Evolutionary conservation across 2,113 vertebrate genomes (phyloP).

Genomic region (Andinoacara biseriatus): DNA sequence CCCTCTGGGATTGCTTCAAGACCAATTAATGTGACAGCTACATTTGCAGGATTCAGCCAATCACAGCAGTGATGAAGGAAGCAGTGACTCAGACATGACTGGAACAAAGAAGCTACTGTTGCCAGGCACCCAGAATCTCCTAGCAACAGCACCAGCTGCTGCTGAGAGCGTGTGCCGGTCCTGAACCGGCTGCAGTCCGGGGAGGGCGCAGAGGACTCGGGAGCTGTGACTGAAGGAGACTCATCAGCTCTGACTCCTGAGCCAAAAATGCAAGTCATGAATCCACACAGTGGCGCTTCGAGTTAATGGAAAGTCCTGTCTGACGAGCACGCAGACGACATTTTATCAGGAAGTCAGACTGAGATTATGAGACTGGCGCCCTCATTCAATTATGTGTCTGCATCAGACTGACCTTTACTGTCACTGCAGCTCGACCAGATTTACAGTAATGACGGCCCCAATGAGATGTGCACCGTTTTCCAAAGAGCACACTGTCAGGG

Average conservation of each 20-base stretch:
- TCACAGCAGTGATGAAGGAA: conserved; percentile 47
- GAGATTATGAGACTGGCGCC: conserved; percentile 50
- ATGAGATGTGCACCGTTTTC: conserved; percentile 11
- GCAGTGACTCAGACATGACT: conserved; percentile 71
- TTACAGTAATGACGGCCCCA: background rate
- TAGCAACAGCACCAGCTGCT: conserved; percentile 76
- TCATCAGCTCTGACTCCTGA: background rate
- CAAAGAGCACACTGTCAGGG: conserved; percentile 17
- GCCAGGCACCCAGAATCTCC: conserved; percentile 82
- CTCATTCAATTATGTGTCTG: conserved; percentile 48
- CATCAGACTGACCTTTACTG: conserved; percentile 65
- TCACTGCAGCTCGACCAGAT: conserved; percentile 14
- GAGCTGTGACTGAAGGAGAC: conserved; percentile 43
- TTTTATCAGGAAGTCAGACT: conserved; percentile 57
- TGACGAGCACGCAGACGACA: conserved; percentile 11
- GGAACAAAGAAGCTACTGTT: conserved; percentile 80
- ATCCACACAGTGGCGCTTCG: background rate
- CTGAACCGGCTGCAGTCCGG: conserved; percentile 20
- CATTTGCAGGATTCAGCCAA: conserved; percentile 32
- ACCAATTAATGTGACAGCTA: conserved; percentile 22
- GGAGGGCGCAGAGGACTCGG: conserved; percentile 50
- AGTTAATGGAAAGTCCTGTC: conserved; percentile 21
- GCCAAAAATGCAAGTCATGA: conserved; percentile 3
- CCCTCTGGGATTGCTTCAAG: conserved; percentile 25
- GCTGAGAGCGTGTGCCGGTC: conserved; percentile 55